phyloP scores from a whole-genome alignment of 2,797 vertebrate species.

The Neomorphus geoffroyi region DNA sequence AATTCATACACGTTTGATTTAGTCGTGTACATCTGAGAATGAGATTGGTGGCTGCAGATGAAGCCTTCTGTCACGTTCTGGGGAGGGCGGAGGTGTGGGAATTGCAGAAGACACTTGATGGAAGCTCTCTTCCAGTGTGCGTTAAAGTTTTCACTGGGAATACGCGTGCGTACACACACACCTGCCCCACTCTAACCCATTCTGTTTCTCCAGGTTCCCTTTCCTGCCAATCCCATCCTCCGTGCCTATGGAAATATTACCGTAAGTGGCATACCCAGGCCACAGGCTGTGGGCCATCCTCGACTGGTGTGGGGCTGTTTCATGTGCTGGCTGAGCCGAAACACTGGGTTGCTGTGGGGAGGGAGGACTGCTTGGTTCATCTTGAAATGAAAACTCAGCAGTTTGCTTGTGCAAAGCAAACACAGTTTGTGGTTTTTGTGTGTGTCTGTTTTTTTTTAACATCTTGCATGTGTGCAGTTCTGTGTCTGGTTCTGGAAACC shows the following conservation, averaged over 20 bases:
- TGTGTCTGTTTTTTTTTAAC: not conserved
- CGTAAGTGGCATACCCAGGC: conserved; percentile 77
- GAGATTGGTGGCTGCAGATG: not conserved
- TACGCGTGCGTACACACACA: not conserved
- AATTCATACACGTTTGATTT: not conserved
- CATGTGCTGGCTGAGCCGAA: not conserved
- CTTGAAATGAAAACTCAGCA: not conserved
- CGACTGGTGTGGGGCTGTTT: not conserved
- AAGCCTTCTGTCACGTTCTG: not conserved
- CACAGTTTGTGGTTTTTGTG: not conserved
- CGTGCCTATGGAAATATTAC: conserved; percentile 87
- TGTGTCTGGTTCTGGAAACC: no score
- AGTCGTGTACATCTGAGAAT: not conserved
- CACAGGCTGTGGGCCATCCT: not conserved
- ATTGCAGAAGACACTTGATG: not conserved
- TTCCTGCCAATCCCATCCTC: conserved; percentile 87
- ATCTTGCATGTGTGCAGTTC: no score
- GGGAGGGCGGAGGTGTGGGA: not conserved
- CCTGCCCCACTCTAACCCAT: not conserved
- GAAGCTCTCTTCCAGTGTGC: not conserved
- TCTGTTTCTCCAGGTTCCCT: conserved; percentile 82
- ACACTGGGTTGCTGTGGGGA: not conserved
- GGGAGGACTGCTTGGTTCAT: not conserved
- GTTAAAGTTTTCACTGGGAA: not conserved
- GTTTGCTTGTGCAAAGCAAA: not conserved